Percentiles rank a stretch among this genome's conserved stretches.
phyloP scores from a whole-genome alignment of 2,888 invertebrate species.

The Cheilosia vernalis region DNA sequence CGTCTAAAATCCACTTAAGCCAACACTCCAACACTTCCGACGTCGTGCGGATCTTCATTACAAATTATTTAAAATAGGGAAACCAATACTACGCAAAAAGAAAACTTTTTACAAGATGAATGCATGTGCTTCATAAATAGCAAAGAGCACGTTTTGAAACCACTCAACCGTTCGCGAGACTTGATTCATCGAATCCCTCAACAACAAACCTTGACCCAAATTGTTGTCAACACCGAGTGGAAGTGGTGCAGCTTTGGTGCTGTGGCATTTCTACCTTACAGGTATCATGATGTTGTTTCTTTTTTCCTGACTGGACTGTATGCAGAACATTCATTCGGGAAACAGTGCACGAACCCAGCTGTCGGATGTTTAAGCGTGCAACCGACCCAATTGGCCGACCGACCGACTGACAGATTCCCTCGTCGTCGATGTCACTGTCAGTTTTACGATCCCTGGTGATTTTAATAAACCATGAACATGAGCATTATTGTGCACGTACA shows the following conservation, averaged over 20 bases:
- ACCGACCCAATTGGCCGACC: background rate
- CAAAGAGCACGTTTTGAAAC: background rate
- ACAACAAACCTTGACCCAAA: conserved; percentile 29
- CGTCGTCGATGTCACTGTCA: conserved; percentile 19
- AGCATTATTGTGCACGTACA: conserved; percentile 22
- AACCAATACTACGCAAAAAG: background rate
- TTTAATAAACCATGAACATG: conserved; percentile 38
- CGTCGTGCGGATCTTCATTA: background rate
- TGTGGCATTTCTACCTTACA: conserved; percentile 3
- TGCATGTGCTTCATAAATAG: background rate
- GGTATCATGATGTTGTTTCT: background rate
- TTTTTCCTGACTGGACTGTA: background rate
- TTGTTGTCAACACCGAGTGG: background rate
- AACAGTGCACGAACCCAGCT: conserved; percentile 14
- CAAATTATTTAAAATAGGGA: conserved; percentile 20
- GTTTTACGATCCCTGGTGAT: conserved; percentile 11
- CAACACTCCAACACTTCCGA: background rate
- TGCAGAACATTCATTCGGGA: conserved; percentile 10
- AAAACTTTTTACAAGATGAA: conserved; percentile 11
- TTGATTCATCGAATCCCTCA: conserved; percentile 17
- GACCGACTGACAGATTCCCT: background rate
- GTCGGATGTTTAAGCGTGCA: background rate
- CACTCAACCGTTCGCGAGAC: conserved; percentile 14
- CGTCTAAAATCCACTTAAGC: conserved; percentile 23
- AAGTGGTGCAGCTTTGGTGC: background rate